Evolutionary conservation across 35 echinoderm and acorn worm species (phyloP).

Genomic region (Amphiura filiformis): DNA sequence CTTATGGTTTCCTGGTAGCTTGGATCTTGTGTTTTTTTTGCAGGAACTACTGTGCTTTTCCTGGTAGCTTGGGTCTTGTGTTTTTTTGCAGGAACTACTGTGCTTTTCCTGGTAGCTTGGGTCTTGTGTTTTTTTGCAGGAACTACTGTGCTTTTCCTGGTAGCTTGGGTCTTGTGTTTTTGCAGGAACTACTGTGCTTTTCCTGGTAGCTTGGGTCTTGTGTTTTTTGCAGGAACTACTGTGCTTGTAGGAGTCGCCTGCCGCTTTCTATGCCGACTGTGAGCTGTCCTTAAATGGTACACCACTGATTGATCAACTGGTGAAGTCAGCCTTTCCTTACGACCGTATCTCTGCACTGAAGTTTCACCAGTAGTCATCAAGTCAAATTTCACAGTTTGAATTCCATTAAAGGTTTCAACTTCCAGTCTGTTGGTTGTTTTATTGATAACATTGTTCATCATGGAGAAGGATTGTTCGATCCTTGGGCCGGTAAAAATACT

Average conservation of each 20-base stretch:
- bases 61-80: no score
- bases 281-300: not conserved
- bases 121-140: no score
- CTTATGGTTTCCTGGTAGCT: no score
- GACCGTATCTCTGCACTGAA: constrained; percentile 22
- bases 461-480: constrained; percentile 30
- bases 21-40: no score
- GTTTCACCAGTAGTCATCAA: constrained; percentile 22
- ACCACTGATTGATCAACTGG: constrained; percentile 21
- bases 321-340: constrained; percentile 27
- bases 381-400: constrained; percentile 57
- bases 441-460: constrained; percentile 46
- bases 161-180: no score
- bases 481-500: constrained; percentile 61
- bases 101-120: no score
- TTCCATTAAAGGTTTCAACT: constrained; percentile 43
- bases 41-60: no score
- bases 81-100: no score
- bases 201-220: no score
- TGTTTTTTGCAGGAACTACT: no score
- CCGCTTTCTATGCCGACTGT: not conserved
- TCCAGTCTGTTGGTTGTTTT: constrained; percentile 33
- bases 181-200: no score
- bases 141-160: no score
- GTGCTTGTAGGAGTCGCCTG: not conserved